These are phyloP conservation scores for Pitangus sulphuratus DNA, from an alignment of 2,797 vertebrate genomes.

Conservation along the genomic window DNA sequence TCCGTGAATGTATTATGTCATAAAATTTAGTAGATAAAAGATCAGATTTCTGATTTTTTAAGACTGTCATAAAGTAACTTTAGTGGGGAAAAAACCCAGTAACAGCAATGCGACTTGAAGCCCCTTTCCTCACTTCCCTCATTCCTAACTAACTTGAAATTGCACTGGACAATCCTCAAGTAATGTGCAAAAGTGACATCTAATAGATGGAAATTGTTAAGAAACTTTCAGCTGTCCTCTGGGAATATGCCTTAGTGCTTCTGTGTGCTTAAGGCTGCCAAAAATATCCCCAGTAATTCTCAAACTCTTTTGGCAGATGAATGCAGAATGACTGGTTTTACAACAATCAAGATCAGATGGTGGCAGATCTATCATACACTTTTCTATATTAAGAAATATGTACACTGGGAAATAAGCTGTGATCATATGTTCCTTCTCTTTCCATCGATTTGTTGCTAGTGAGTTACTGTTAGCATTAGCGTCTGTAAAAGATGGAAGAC, in stretches of 20 bases:
- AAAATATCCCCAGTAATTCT: slow-evolving; percentile 61
- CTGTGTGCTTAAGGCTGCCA: slow-evolving; percentile 46
- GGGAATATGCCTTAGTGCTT: slow-evolving; percentile 40
- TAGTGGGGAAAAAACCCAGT: background rate
- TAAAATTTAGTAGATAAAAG: slow-evolving; percentile 5
- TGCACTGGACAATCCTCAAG: background rate
- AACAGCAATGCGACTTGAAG: background rate
- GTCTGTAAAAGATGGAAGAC: slow-evolving; percentile 21
- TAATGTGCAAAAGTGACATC: slow-evolving; percentile 25
- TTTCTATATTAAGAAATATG: slow-evolving; percentile 56
- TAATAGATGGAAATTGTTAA: slow-evolving; percentile 40
- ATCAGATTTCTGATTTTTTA: slow-evolving; percentile 35
- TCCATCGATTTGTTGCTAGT: background rate
- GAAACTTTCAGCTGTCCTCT: slow-evolving; percentile 50
- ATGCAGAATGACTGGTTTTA: slow-evolving; percentile 66
- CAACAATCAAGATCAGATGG: slow-evolving; percentile 69
- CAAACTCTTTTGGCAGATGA: slow-evolving; percentile 58
- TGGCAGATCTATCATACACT: slow-evolving; percentile 53
- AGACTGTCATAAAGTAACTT: background rate
- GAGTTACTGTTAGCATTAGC: slow-evolving; percentile 8
- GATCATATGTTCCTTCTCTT: slow-evolving; percentile 35
- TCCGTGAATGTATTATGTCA: background rate
- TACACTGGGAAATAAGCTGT: slow-evolving; percentile 36
- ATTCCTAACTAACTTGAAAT: slow-evolving; percentile 43
- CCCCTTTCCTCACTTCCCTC: background rate